Base-by-base conservation (phyloP, 2,797 vertebrate species). In the Enteromius trimaculatus region DNA sequence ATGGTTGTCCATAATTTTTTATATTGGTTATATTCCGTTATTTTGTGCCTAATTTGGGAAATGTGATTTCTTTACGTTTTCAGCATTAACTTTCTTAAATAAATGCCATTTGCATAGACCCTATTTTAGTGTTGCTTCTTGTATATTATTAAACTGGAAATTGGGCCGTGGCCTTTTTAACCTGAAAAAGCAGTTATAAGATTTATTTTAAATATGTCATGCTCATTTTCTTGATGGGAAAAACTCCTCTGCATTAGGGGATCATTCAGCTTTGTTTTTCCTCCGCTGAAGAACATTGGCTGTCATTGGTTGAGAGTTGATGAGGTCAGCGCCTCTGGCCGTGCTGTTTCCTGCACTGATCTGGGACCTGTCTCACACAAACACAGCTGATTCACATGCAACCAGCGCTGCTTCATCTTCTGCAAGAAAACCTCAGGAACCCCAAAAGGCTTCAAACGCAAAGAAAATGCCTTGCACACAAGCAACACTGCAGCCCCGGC, bases 401-500 rank as follows among this genome's bases (percentile, higher is more conserved):
- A 65, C 19, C 26, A 83, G 87, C 55, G 29, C 68, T 79, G 85
- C 81, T 37, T 39, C 78, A 76, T 55, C 87, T 83, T 79, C 82
- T 72, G 55, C 17, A 47, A 65, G 75, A 82, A 87, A 87, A 85
- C 72, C 60, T 77, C 83, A 70, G 69, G 39, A 84, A 74, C 79
- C 58, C 68, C 87, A 47, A 42, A 62, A 87, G 83, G 83, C 44
- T 55, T 74, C 37, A 39, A 26, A 79, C 16, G 44, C 53, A 55
- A 71, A 89, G 84, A 82, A 88, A 49, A 23, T 66, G 14, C 84
- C 87, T 86, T 13, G n/a, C 88, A 81, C 58, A 44, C 79, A 81
- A 62, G 53, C 85, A 86, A 79, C 88, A 85, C 66, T 58, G 8
- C 69, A 79, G 85, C 89, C 86, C 85, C 85, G 39, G 83, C 89